Conservation (phyloP, 2,113 vertebrate genomes). For the Carollia perspicillata region DNA sequence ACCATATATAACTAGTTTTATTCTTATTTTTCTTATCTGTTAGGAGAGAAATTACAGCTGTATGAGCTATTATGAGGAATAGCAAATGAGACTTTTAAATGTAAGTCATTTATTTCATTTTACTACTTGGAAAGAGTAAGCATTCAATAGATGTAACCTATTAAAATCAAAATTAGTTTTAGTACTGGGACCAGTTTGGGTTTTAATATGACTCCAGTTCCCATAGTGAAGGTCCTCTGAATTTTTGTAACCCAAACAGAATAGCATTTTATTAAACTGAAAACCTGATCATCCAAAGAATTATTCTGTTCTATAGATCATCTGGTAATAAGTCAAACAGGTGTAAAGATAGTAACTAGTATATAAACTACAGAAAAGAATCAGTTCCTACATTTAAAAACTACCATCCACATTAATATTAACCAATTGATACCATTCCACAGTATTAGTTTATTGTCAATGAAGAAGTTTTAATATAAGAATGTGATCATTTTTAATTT, state of each 20-base stretch:
- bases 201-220: background rate
- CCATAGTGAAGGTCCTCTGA: background rate
- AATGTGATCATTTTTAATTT: slow-evolving; percentile 1
- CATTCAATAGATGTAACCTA: background rate
- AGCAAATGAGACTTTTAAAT: background rate
- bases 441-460: background rate
- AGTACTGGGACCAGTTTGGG: background rate
- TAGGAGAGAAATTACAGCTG: background rate
- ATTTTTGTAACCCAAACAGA: background rate
- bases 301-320: background rate
- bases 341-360: background rate
- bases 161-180: background rate
- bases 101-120: background rate
- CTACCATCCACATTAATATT: background rate
- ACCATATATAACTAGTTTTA: background rate
- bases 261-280: background rate
- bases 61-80: background rate
- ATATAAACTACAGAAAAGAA: background rate
- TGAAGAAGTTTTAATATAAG: background rate
- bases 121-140: background rate
- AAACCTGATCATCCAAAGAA: background rate
- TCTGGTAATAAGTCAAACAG: background rate
- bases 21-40: background rate
- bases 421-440: background rate
- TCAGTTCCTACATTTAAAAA: background rate